Percentiles rank a stretch among this genome's conserved stretches.
These are phyloP conservation scores for Stercorarius parasiticus DNA, from an alignment of 2,113 vertebrate species.

Conservation along the genomic window DNA sequence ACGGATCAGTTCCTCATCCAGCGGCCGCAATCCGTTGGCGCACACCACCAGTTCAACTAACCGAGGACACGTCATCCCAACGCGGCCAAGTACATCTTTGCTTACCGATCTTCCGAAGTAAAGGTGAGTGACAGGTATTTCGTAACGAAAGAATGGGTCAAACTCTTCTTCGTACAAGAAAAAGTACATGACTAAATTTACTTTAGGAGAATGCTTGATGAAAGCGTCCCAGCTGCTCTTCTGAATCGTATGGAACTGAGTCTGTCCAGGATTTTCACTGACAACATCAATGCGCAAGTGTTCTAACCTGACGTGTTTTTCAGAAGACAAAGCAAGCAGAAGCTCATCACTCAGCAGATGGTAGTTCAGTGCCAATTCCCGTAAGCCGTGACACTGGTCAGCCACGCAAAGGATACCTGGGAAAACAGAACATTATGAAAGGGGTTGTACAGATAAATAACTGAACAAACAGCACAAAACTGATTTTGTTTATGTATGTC, in stretches of 20 bases:
- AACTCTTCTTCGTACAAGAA: constrained; percentile 97
- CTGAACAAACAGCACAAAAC: not conserved
- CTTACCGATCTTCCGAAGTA: constrained; percentile 97
- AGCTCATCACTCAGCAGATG: constrained; percentile 92
- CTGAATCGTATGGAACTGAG: constrained; percentile 92
- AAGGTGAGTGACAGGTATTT: constrained; percentile 93
- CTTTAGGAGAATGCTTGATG: constrained; percentile 93
- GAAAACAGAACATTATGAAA: not conserved
- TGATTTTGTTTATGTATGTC: not conserved
- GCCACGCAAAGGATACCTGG: constrained; percentile 86
- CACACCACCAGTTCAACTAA: constrained; percentile 96
- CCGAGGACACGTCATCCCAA: constrained; percentile 92
- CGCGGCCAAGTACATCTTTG: constrained; percentile 94
- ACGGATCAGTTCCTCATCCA: constrained; percentile 96
- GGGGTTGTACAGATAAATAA: not conserved
- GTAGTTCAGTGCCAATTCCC: constrained; percentile 94
- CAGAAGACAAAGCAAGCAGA: constrained; percentile 92
- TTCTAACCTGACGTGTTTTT: constrained; percentile 93
- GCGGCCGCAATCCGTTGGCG: constrained; percentile 92
- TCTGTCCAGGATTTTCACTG: constrained; percentile 93
- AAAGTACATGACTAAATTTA: constrained; percentile 98
- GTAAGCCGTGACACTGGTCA: constrained; percentile 94
- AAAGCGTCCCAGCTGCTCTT: constrained; percentile 99
- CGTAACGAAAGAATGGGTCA: constrained; percentile 92
- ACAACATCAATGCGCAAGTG: constrained; percentile 97